Base-by-base conservation (phyloP, 2,888 invertebrate genomes). In the Flexamia atlantica region DNA sequence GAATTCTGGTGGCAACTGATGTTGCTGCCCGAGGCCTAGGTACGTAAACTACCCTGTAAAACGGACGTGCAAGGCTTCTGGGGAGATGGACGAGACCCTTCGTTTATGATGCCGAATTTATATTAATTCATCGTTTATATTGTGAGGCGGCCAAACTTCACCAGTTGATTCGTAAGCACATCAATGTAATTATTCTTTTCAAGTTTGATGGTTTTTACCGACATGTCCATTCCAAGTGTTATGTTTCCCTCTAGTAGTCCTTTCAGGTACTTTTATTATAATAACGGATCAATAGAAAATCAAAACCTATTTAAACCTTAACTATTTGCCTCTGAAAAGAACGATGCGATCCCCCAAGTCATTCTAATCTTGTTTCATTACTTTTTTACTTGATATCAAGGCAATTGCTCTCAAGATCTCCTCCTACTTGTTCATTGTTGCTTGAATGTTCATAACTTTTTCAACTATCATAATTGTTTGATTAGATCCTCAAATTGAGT, bases 21-120 rank as follows among this genome's bases (percentile, higher is more conserved):
- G 98, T 98, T 87, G 98, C 98, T 84, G 97, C 98, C 42, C 92
- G 97, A 86, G 97, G 97, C 86, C 92, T 98, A 90, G 97, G 97
- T 97, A 92, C 93, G 95, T 90, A 81, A 70, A 79, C 79, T 50
- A n/a, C 40, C 36, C 53, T 12, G 57, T 53, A 20, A 64, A 79
- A 57, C 57, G 57, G 79, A 76, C 79, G 79, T 79, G 79, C 79
- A 57, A 57, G 79, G 57, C 79, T 53, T 7, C 57, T 53, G 79
- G 79, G 57, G 79, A 79, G 53, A 79, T 79, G 79, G 57, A 76
- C 36, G 76, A 76, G 64, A 64, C 30, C 17, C 1, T 2, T 64
- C 76, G 36, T 36, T 36, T 28, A n/a, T 50, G 76, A 76, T 76
- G 76, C 79, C 57, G 25, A 79, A 53, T 40, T 72, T 40, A 23